Conservation (phyloP, 2,113 vertebrate genomes). For the Atractosteus spatula region DNA sequence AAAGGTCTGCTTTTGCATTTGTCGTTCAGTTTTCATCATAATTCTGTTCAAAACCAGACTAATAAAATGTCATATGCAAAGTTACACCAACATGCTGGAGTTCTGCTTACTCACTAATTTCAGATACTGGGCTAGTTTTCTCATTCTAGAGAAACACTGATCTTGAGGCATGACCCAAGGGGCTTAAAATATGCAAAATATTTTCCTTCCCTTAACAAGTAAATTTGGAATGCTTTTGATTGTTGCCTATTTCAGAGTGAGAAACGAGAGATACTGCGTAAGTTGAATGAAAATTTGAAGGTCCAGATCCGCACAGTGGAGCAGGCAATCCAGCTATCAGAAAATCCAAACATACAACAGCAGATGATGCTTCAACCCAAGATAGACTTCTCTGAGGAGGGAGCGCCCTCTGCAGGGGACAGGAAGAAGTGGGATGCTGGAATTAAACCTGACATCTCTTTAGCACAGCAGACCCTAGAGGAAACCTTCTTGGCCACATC, state of each 20-base stretch:
- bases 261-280: slow-evolving; percentile 85
- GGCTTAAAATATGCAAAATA: too few species aligned
- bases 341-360: slow-evolving; percentile 28
- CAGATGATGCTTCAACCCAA: slow-evolving; percentile 40
- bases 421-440: slow-evolving; percentile 85
- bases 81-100: too few species aligned
- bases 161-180: too few species aligned
- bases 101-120: too few species aligned
- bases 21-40: too few species aligned
- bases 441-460: slow-evolving; percentile 68
- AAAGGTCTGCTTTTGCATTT: too few species aligned
- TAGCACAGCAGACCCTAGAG: slow-evolving; percentile 74
- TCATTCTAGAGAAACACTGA: too few species aligned
- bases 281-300: slow-evolving; percentile 90
- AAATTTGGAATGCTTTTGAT: slow-evolving; percentile 20
- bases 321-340: slow-evolving; percentile 40
- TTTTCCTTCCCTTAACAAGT: neutral
- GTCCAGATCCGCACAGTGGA: slow-evolving; percentile 55
- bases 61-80: too few species aligned
- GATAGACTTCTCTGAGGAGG: slow-evolving; percentile 55
- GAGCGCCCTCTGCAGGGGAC: slow-evolving; percentile 61
- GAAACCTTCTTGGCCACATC: slow-evolving; percentile 67
- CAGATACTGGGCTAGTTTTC: too few species aligned
- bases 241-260: slow-evolving; percentile 63
- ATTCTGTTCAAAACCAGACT: too few species aligned